Base-by-base conservation (phyloP, 2,797 vertebrate genomes). In the Sebastes reedi region DNA sequence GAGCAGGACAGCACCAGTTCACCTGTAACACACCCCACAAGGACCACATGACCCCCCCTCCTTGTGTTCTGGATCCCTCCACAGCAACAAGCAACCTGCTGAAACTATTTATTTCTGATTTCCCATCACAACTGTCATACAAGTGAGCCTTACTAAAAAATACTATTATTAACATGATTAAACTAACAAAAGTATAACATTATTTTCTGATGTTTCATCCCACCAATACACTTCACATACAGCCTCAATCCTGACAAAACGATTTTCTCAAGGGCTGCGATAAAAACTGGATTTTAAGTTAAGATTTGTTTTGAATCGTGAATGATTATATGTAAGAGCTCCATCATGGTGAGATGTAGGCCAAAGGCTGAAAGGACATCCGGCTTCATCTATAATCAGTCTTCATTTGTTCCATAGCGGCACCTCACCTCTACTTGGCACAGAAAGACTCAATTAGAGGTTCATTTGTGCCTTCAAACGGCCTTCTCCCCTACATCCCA, bases 381-480 rank as follows among this genome's bases (percentile, higher is more conserved):
- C 1, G 77, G 71, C 80, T 67, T 72, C 1, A 1, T 80, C 58
- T 14, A 29, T 8, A 75, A 62, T 85, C 70, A 76, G 81, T 91
- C 85, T 82, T 90, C 84, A 87, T 91, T 46, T 72, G 80, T 72
- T 86, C 79, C 3, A 12, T 5, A 5, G 73, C n/a, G 66, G 83
- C 90, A 91, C 55, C 24, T 94, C 89, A 72, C 86, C 86, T 85
- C 85, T 50, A 36, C 46, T 29, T 14, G 64, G 54, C 14, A 62
- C 29, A 24, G 36, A 68, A n/a, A 32, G 39, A 73, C 14, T 52
- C 16, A 56, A 34, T 8, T 2, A 61, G 79, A 84, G 86, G 83
- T 75, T 91, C 88, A 94, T 87, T 4, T 67, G 66, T 90, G 83
- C 85, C 66, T 67, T 22, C 62, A 30, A 27, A 60, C 14, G 2